Conservation (phyloP, 2,888 invertebrate species). For the Tipula helvola region DNA sequence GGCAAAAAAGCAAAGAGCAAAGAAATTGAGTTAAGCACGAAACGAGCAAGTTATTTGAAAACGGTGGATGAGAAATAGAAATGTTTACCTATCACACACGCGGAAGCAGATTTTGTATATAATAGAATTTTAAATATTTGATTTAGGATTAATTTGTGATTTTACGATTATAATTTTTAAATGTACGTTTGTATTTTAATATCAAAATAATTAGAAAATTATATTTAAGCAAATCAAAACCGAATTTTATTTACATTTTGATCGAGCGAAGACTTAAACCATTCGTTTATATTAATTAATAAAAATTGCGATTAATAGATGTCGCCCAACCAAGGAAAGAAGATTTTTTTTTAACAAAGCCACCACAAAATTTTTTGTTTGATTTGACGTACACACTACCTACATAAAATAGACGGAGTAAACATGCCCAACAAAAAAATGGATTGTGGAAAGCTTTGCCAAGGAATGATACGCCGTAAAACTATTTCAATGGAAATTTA, state of each 20-base stretch:
- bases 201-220: not conserved
- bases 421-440: not conserved
- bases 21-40: not conserved
- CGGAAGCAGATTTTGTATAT: not conserved
- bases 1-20: not conserved
- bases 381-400: not conserved
- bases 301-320: not conserved
- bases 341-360: not conserved
- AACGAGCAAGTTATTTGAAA: not conserved
- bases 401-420: not conserved
- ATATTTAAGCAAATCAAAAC: not conserved
- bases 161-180: not conserved
- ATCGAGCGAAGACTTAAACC: not conserved
- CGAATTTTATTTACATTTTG: not conserved
- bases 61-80: not conserved
- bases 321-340: not conserved
- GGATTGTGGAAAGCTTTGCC: not conserved
- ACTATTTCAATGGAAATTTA: not conserved
- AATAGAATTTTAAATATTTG: not conserved
- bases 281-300: not conserved
- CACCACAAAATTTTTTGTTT: not conserved
- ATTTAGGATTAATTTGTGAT: not conserved
- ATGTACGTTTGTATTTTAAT: not conserved
- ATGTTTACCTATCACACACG: not conserved
- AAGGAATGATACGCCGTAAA: not conserved